Conservation (phyloP, 2,888 invertebrate genomes). For the Chalcosyrphus nemorum region DNA sequence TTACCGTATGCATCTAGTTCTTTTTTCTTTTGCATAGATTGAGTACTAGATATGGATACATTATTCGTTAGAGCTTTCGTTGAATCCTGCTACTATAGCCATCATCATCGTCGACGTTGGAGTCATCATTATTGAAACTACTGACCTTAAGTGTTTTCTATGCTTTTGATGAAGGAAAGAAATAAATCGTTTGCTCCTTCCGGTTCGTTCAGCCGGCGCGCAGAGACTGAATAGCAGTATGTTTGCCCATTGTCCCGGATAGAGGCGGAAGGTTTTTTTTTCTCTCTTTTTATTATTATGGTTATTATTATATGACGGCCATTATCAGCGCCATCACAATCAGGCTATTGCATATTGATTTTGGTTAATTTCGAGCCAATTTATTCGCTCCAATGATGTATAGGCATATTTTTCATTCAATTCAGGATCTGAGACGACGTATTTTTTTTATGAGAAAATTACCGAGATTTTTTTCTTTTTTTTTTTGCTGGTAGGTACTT, state of each 20-base stretch:
- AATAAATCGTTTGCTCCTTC: slow-evolving; percentile 47
- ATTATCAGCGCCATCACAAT: slow-evolving; percentile 52
- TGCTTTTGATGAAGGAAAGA: slow-evolving; percentile 48
- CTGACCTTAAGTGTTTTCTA: slow-evolving; percentile 52
- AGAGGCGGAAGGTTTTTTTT: not conserved
- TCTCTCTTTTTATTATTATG: slow-evolving; percentile 25
- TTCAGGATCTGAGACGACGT: not conserved
- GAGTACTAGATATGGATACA: slow-evolving; percentile 1
- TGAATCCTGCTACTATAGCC: not conserved
- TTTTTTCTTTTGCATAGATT: slow-evolving; percentile 35
- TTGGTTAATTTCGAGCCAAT: slow-evolving; percentile 40
- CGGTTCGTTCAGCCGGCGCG: slow-evolving; percentile 5
- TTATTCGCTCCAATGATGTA: slow-evolving; percentile 29
- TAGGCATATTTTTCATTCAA: slow-evolving; percentile 14
- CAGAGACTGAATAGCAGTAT: not conserved
- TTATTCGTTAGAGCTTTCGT: slow-evolving; percentile 13
- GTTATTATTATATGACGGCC: slow-evolving; percentile 45
- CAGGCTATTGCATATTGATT: slow-evolving; percentile 55
- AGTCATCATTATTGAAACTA: slow-evolving; percentile 45
- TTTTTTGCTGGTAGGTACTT: not conserved
- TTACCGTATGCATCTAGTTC: slow-evolving; percentile 21
- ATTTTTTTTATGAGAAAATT: not conserved
- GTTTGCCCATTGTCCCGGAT: slow-evolving; percentile 14
- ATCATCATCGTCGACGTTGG: slow-evolving; percentile 21
- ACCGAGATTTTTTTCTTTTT: not conserved